A percentile compares a stretch with the other conserved stretches of the same genome.
Evolutionary conservation across 2,797 vertebrate genomes (phyloP).

Genomic region (Hybognathus amarus): DNA sequence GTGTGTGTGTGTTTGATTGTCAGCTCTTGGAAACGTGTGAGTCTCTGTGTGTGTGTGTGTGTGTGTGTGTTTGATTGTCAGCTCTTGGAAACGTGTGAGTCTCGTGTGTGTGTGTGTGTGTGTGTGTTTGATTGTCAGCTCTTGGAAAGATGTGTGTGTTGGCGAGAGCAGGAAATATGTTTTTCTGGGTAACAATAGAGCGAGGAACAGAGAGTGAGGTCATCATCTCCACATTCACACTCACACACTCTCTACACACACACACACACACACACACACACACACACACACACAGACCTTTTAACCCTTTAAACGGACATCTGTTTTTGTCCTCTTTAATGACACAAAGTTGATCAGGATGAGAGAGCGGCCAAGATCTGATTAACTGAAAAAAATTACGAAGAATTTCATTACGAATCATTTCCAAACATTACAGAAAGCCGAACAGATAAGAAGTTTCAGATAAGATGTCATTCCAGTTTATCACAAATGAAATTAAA

Average conservation of each 20-base stretch:
- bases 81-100: no score
- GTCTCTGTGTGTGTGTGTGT: neutral
- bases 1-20: no score
- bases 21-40: no score
- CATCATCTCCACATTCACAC: slow-evolving; percentile 37
- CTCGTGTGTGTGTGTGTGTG: neutral
- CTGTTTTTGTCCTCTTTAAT: slow-evolving; percentile 17
- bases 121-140: slow-evolving; percentile 22
- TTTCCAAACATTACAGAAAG: neutral
- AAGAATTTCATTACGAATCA: neutral
- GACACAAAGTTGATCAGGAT: slow-evolving; percentile 10
- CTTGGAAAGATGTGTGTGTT: slow-evolving; percentile 43
- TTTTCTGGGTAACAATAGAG: slow-evolving; percentile 57
- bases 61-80: neutral
- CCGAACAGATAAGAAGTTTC: neutral
- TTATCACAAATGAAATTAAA: neutral
- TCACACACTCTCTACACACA: neutral
- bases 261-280: slow-evolving; percentile 8
- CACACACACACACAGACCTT: neutral
- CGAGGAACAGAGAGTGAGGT: slow-evolving; percentile 51
- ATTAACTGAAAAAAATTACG: neutral
- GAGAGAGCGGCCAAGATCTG: slow-evolving; percentile 8
- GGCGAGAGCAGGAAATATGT: slow-evolving; percentile 63
- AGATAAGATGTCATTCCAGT: neutral
- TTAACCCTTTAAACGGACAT: slow-evolving; percentile 1